Evolutionary conservation across 2,797 vertebrate species (phyloP), one percentile per base, ranked within the genome.

Genomic region (Huso huso): DNA sequence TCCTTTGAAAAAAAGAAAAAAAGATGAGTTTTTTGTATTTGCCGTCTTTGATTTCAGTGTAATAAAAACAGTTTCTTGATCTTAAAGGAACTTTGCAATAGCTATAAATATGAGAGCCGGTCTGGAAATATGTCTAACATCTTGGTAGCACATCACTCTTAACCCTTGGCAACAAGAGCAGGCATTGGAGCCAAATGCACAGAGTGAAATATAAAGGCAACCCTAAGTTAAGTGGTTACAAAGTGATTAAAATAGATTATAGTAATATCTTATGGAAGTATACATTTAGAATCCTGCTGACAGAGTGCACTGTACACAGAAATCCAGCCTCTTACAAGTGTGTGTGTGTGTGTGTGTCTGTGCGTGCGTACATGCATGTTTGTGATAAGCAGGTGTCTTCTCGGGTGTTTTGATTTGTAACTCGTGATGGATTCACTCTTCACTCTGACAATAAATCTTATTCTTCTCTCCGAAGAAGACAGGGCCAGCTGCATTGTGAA

Each of bases 191-290:
- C 55, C 55, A 58, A 13, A 58, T 58, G 4, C 12, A 11, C 15
- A n/a, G 55, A 58, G 55, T n/a, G 55, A 58, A n/a, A 58, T 11
- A 58, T 58, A 58, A 58, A 15, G 15, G 55, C n/a, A 58, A n/a
- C 7, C 55, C 15, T 58, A 58, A 58, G 55, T 11, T n/a, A 58
- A 58, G 55, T 13, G 12, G 55, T 58, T 58, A 58, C n/a, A n/a
- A 58, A 53, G 52, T 12, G 55, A 58, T 13, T 58, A 58, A 58
- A 58, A 2, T 13, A 5, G 51, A 53, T 53, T 53, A 53, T 37
- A 37, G 8, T 7, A 8, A 53, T 12, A 58, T 58, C 15, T 58
- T 58, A 58, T 58, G 10, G 55, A 58, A 13, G 55, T 58, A 7
- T 13, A 58, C 12, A 58, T 58, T 58, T 37, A 37, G 37, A 37